Percentiles rank a stretch among this genome's conserved stretches.
Conservation (phyloP, 2,888 invertebrate species). For the Silvanus unidentatus region DNA sequence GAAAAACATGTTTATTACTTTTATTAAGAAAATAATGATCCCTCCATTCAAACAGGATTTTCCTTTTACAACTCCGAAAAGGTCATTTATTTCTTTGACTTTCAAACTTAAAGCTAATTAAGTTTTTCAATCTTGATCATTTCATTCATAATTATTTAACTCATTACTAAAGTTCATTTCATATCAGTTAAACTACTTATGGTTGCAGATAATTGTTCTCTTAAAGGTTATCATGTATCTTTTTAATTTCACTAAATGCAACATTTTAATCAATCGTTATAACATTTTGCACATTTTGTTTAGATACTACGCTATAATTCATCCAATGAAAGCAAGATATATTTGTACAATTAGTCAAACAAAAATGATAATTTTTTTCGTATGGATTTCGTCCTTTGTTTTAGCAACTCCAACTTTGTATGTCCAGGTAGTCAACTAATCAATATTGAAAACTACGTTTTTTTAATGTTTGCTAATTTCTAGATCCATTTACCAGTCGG, state of each 20-base stretch:
- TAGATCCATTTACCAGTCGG: constrained; percentile 38
- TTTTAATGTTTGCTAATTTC: no score
- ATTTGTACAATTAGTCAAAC: constrained; percentile 63
- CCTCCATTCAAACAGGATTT: no score
- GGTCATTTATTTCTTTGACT: no score
- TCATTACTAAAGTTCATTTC: no score
- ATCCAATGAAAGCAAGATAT: constrained; percentile 64
- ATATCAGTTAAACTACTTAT: constrained; percentile 1
- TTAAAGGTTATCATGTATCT: constrained; percentile 11
- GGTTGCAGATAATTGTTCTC: constrained; percentile 3
- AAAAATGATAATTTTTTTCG: constrained; percentile 53
- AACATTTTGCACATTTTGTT: constrained; percentile 13
- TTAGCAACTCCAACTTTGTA: constrained; percentile 57
- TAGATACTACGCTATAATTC: constrained; percentile 66
- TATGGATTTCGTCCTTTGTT: constrained; percentile 57
- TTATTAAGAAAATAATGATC: no score
- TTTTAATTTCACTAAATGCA: constrained; percentile 5
- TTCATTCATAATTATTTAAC: no score
- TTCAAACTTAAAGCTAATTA: no score
- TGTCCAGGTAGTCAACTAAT: constrained; percentile 60
- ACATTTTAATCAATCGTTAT: no score
- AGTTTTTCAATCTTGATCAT: no score
- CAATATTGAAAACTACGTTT: constrained; percentile 12
- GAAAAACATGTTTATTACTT: no score
- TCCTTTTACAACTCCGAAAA: no score